Conservation (phyloP, 1,140 invertebrate genomes). For the Drosophila pectinifera region DNA sequence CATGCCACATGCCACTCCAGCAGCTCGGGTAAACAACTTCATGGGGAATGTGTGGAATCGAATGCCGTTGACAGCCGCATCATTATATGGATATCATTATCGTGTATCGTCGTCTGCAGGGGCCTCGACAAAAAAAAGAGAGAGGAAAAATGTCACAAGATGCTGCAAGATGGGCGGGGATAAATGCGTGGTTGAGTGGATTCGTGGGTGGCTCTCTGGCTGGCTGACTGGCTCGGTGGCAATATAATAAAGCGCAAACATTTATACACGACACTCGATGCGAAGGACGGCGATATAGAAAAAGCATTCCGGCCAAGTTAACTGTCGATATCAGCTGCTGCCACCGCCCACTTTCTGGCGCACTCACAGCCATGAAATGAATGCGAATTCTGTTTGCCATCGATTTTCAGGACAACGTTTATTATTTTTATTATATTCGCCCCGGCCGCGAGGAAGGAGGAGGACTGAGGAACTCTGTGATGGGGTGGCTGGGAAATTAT, state of each 20-base stretch:
- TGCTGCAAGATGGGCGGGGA: slow-evolving; percentile 49
- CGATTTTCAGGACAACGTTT: slow-evolving; percentile 83
- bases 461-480: slow-evolving; percentile 2
- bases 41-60: slow-evolving; percentile 56
- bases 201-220: slow-evolving; percentile 7
- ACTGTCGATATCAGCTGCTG: slow-evolving; percentile 83
- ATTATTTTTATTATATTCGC: slow-evolving; percentile 81
- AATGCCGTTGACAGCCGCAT: slow-evolving; percentile 77
- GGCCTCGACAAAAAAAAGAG: slow-evolving; percentile 19
- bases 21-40: slow-evolving; percentile 45
- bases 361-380: slow-evolving; percentile 49
- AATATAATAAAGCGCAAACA: slow-evolving; percentile 84
- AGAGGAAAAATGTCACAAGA: slow-evolving; percentile 81
- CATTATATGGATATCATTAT: slow-evolving; percentile 85
- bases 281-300: slow-evolving; percentile 54
- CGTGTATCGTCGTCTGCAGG: slow-evolving; percentile 69
- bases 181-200: slow-evolving; percentile 32
- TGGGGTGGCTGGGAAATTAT: slow-evolving; percentile 81
- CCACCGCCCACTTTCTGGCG: slow-evolving; percentile 19
- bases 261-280: slow-evolving; percentile 81
- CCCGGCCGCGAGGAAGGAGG: slow-evolving; percentile 23
- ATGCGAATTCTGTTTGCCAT: slow-evolving; percentile 84
- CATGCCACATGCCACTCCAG: slow-evolving; percentile 48
- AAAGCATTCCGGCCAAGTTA: slow-evolving; percentile 74
- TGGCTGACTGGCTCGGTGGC: slow-evolving; percentile 18